Conservation (phyloP, 2,113 vertebrate genomes). For the Helogale parvula region DNA sequence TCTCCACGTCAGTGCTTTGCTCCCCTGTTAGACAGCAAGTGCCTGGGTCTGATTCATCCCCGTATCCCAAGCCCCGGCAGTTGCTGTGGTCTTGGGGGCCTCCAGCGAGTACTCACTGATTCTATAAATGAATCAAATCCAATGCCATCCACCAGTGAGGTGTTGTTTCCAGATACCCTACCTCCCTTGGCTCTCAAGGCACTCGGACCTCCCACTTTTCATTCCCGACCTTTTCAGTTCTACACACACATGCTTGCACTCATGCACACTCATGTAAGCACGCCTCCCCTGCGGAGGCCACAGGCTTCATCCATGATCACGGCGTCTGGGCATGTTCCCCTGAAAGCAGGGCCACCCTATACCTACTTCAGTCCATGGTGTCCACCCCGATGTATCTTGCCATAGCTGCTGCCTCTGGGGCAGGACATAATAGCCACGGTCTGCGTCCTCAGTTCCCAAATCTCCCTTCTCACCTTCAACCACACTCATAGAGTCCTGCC, state of each 20-base stretch:
- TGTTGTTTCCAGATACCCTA: background rate
- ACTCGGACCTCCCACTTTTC: background rate
- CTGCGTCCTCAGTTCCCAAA: background rate
- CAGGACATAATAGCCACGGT: background rate
- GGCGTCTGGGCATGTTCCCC: background rate
- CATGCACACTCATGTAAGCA: background rate
- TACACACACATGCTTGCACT: background rate
- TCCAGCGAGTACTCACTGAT: background rate
- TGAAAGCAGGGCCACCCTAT: background rate
- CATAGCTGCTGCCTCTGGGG: background rate
- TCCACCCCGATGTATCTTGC: background rate
- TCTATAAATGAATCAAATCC: background rate
- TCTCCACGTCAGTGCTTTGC: background rate
- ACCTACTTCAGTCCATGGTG: background rate
- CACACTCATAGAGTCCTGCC: background rate
- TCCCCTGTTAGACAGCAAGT: background rate
- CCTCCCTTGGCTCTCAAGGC: background rate
- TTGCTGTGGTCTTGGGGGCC: background rate
- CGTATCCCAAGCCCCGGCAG: background rate
- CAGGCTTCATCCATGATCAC: accelerated
- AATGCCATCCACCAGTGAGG: background rate
- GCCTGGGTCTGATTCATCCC: background rate
- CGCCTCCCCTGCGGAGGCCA: background rate
- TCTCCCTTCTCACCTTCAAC: background rate
- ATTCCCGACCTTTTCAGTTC: background rate